phyloP scores from a whole-genome alignment of 2,113 vertebrate species.

The Cyanocitta stelleri region DNA sequence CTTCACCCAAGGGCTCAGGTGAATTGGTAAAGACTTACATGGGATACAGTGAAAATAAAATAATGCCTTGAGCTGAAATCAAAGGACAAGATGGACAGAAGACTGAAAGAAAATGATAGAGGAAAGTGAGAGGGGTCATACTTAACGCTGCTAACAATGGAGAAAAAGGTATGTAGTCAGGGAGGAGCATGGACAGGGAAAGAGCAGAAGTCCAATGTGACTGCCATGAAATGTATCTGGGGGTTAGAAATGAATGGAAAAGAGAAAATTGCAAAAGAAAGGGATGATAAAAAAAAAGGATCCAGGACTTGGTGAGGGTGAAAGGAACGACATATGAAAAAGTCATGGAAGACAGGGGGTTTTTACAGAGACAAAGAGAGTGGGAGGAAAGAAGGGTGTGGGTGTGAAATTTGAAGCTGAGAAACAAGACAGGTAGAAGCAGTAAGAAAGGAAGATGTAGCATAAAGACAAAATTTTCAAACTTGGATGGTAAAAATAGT shows the following conservation, averaged over 20 bases:
- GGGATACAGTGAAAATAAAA: not conserved
- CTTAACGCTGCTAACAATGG: not conserved
- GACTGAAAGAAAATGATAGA: not conserved
- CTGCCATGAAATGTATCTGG: not conserved
- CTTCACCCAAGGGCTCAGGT: not conserved
- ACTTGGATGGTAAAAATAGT: not conserved
- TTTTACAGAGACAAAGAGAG: conserved; percentile 28
- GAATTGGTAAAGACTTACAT: not conserved
- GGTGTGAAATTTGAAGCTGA: conserved; percentile 22
- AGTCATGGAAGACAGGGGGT: not conserved
- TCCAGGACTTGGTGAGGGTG: not conserved
- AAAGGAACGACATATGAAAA: not conserved
- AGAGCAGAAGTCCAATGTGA: not conserved
- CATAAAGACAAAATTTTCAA: not conserved
- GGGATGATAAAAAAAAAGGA: not conserved
- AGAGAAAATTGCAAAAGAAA: not conserved
- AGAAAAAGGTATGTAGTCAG: not conserved
- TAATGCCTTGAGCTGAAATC: not conserved
- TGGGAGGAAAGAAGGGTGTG: conserved; percentile 37
- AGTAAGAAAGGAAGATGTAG: not conserved
- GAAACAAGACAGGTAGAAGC: conserved; percentile 19
- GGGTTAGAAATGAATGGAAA: not conserved
- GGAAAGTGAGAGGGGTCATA: not conserved
- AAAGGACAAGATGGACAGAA: not conserved
- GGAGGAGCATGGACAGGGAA: not conserved